These are phyloP conservation scores for Neosilurus mollespiculum DNA, from an alignment of 2,797 vertebrate genomes.

Conservation along the genomic window DNA sequence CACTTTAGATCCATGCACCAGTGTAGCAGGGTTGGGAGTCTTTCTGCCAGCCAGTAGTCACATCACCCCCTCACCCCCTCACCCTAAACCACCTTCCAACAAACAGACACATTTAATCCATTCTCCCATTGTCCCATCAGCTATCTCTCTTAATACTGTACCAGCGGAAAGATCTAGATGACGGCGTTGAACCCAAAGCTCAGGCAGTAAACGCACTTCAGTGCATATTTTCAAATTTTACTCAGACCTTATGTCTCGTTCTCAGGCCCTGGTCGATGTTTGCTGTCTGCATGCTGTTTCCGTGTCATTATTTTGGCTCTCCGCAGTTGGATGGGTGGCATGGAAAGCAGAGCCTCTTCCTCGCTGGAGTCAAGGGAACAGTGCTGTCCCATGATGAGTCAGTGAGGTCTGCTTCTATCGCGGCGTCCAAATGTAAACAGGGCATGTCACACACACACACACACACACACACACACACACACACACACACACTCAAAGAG, in stretches of 20 bases:
- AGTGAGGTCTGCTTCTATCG: conserved; percentile 24
- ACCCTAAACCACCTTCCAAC: background rate
- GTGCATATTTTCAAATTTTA: conserved; percentile 31
- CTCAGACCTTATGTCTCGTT: conserved; percentile 30
- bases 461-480: conserved; percentile 25
- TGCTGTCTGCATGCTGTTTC: conserved; percentile 49
- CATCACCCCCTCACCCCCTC: conserved; percentile 60
- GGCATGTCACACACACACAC: conserved; percentile 14
- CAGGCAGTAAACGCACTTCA: conserved; percentile 40
- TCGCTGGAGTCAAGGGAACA: background rate
- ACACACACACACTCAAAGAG: background rate
- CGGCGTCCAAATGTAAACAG: conserved; percentile 38
- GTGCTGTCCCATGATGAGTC: conserved; percentile 24
- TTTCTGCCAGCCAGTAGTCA: conserved; percentile 63
- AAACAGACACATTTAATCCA: conserved; percentile 16
- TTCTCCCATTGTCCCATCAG: conserved; percentile 17
- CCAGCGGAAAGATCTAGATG: conserved; percentile 15
- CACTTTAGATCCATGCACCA: conserved; percentile 53
- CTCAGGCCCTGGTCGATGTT: conserved; percentile 32
- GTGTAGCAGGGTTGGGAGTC: conserved; percentile 61
- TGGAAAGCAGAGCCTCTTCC: conserved; percentile 20
- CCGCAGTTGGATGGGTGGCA: conserved; percentile 25
- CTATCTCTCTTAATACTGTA: conserved; percentile 25
- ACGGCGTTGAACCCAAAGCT: background rate
- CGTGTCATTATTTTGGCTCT: conserved; percentile 46